These are phyloP conservation scores for Byasa hedistus DNA, from an alignment of 2,888 invertebrate genomes.

Conservation along the genomic window DNA sequence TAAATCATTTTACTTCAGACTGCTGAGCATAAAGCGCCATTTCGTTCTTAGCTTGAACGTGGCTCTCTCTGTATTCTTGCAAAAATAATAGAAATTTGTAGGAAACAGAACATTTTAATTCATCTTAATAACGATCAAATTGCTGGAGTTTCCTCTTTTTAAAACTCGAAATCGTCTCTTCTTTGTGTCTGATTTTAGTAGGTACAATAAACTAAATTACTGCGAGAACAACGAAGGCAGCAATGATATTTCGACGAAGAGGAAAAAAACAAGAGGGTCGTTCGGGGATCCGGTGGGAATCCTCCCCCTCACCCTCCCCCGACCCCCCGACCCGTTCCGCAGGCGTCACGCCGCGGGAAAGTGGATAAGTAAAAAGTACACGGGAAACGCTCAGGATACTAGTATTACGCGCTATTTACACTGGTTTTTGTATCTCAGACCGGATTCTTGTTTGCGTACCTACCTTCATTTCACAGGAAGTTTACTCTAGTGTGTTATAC, in stretches of 20 bases:
- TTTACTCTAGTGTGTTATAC: constrained; percentile 26
- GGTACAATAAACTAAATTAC: constrained; percentile 70
- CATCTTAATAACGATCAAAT: constrained; percentile 46
- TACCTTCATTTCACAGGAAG: constrained; percentile 32
- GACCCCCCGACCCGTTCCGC: constrained; percentile 54
- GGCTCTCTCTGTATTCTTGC: constrained; percentile 19
- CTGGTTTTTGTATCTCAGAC: constrained; percentile 41
- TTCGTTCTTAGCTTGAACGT: constrained; percentile 2
- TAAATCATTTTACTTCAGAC: constrained; percentile 23
- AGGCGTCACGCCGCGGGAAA: constrained; percentile 38
- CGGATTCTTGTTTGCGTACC: constrained; percentile 36
- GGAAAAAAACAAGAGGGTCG: constrained; percentile 74
- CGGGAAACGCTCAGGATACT: constrained; percentile 60
- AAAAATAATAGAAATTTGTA: constrained; percentile 27
- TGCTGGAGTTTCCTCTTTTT: constrained; percentile 50
- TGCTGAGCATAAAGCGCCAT: constrained; percentile 11
- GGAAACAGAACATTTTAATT: constrained; percentile 32
- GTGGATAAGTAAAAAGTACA: constrained; percentile 52
- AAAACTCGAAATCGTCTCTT: constrained; percentile 49
- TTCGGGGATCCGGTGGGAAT: constrained; percentile 68
- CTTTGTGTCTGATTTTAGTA: constrained; percentile 55
- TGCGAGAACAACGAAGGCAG: constrained; percentile 59
- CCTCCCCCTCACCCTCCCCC: constrained; percentile 48
- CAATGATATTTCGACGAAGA: constrained; percentile 70
- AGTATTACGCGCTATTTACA: constrained; percentile 54